Conservation (phyloP, 2,797 vertebrate genomes). For the Platalea minor region DNA sequence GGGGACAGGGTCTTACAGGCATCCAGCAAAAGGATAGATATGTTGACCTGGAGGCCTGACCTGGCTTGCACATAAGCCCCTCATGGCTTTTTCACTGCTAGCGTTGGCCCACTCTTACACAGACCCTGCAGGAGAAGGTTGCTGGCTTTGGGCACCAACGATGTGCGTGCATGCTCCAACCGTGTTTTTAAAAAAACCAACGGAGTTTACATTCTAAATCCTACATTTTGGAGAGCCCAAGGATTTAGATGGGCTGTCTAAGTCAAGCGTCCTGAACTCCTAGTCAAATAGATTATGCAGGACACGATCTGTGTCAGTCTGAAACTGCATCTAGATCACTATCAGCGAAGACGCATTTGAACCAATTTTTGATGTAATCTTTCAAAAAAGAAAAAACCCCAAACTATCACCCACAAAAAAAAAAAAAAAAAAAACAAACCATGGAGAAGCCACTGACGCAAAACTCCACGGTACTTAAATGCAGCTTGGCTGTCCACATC, state of each 20-base stretch:
- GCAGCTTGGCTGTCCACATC: background rate
- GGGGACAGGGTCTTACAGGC: background rate
- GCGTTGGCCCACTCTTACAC: rapidly evolving
- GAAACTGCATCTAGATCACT: constrained; percentile 41
- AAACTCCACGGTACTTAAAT: background rate
- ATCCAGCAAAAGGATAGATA: background rate
- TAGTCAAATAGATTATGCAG: background rate
- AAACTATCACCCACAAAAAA: background rate
- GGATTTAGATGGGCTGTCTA: background rate
- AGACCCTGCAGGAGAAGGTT: background rate
- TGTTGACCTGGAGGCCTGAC: background rate
- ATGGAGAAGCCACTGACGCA: constrained; percentile 29
- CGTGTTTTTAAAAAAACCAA: background rate
- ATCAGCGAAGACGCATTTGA: background rate
- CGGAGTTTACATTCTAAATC: background rate
- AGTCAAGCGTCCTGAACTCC: background rate
- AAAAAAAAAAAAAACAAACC: background rate
- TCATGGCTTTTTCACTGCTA: background rate
- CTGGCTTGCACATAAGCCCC: background rate
- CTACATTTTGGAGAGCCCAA: background rate
- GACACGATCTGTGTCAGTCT: background rate
- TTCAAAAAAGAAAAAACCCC: background rate
- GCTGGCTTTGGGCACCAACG: background rate
- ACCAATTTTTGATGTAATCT: constrained; percentile 28
- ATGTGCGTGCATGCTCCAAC: rapidly evolving